Base-by-base conservation (phyloP, 1,140 invertebrate species). In the Rhagoletis zephyria region DNA sequence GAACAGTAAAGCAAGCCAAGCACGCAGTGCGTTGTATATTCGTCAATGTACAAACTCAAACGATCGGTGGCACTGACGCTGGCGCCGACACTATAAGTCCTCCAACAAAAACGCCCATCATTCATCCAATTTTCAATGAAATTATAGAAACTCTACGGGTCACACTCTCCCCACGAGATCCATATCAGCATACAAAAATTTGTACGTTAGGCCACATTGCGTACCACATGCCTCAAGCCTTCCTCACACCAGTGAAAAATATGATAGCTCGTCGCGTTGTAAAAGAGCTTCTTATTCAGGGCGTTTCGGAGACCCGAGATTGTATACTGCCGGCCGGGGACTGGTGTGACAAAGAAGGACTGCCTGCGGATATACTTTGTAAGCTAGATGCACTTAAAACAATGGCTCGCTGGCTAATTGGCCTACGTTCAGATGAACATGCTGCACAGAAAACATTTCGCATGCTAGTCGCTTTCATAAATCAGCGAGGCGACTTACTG, bases 201-300 rank as follows among this genome's bases (percentile, higher is more conserved):
- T 97, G 99, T 5, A 96, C 97, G 0, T 94, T 99, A 81, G 98
- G 98, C 63, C 98, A 99, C 93, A 97, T 99, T 89, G 98, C 98
- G 0, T 96, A 96, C 90, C 97, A 98, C 93, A 94, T 97, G 90
- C 97, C 98, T 1, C 96, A 98, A 88, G 96, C 96, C 91, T 97
- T 98, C 95, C 96, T 96, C 89, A 95, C 96, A 89, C 95, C 97
- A 92, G 97, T 99, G 88, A 99, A 99, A 93, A 97, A 97, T 92
- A 97, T 98, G 91, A 97, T 99, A 67, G 98, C 98, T 4, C 96
- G 98, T 93, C 97, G 97, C 94, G 97, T 99, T 92, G 98, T 99
- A 1, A 98, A 98, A 94, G 98, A 99, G 91, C 94, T 99, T 1
- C 94, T 99, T 40, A 98, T 99, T 89, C 97, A 98, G 91, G 97